Percentiles rank a stretch among this genome's conserved stretches.
Evolutionary conservation across 2,888 invertebrate genomes (phyloP).

Genomic region (Plagiodera versicolora): DNA sequence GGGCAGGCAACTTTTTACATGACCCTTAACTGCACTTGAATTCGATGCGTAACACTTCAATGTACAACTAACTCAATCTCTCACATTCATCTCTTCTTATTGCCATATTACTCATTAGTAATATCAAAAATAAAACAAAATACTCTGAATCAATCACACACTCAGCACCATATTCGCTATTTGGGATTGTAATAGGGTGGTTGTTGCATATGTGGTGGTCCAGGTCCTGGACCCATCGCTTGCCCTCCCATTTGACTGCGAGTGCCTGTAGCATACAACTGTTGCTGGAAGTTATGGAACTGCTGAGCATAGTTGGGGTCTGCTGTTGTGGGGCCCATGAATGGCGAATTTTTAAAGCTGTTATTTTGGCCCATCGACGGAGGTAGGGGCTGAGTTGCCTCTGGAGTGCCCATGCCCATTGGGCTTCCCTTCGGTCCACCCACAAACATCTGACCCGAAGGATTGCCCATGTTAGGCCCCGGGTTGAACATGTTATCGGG

Average conservation of each 20-base stretch:
- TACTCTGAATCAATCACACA: constrained; percentile 50
- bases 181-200: constrained; percentile 56
- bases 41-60: constrained; percentile 52
- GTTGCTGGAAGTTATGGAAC: constrained; percentile 95
- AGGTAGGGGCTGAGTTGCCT: constrained; percentile 73
- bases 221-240: constrained; percentile 56
- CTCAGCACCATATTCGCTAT: constrained; percentile 53
- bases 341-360: constrained; percentile 76
- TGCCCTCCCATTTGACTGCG: constrained; percentile 62
- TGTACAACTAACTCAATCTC: constrained; percentile 51
- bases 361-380: constrained; percentile 76
- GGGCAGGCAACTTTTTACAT: constrained; percentile 52
- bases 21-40: constrained; percentile 54
- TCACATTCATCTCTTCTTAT: constrained; percentile 51
- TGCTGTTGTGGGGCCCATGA: constrained; percentile 81
- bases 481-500: constrained; percentile 48
- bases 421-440: constrained; percentile 61
- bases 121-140: constrained; percentile 56
- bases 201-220: constrained; percentile 56
- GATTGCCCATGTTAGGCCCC: constrained; percentile 53
- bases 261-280: constrained; percentile 86
- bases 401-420: constrained; percentile 61
- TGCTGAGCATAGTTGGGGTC: constrained; percentile 94
- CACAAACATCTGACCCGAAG: constrained; percentile 63
- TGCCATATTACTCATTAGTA: constrained; percentile 54